Evolutionary conservation across 1,140 invertebrate genomes (phyloP), one percentile per base, ranked within the genome.

Genomic region (Prorops nasuta): DNA sequence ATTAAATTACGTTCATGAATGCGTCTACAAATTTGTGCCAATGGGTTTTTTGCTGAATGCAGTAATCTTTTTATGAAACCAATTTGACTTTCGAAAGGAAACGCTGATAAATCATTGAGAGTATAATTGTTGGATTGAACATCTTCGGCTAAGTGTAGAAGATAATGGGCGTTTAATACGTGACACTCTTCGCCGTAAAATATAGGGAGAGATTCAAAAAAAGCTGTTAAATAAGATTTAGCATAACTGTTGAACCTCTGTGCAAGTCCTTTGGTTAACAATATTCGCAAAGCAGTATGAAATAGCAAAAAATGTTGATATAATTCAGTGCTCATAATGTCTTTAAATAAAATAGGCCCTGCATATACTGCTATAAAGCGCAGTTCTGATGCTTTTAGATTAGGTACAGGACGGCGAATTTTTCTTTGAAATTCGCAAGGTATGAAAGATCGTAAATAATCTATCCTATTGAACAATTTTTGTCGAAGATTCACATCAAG

Each of bases 101-200:
- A 46, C 8, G 44, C 44, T 6, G 16, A 18, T 6, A 46, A 17
- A 3, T 36, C 31, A 10, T 12, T 37, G 0, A 46, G 15, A 22
- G 2, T 36, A 21, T 34, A 46, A 4, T 21, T 21, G 8, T 37
- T 36, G 15, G 3, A 19, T 9, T 12, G 18, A 10, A 24, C 37
- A 36, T 52, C 50, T 24, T 39, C 44, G 17, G 43, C 28, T 36
- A 52, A 28, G 21, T 53, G 51, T 28, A 47, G 32, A 16, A 52
- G 7, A 15, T 40, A 21, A 28, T 52, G 50, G 15, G 14, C 10
- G 32, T 52, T 52, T 1, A 46, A 20, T n/a, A 32, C 24, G 15
- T 34, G 14, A 12, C 15, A 17, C 24, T 46, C 12, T 3, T 34
- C 37, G 2, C 44, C 44, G 18, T 47, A n/a, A 52, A 6, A 46